These are phyloP conservation scores for Eucriotettix oculatus DNA, from an alignment of 2,888 invertebrate species.

Conservation along the genomic window DNA sequence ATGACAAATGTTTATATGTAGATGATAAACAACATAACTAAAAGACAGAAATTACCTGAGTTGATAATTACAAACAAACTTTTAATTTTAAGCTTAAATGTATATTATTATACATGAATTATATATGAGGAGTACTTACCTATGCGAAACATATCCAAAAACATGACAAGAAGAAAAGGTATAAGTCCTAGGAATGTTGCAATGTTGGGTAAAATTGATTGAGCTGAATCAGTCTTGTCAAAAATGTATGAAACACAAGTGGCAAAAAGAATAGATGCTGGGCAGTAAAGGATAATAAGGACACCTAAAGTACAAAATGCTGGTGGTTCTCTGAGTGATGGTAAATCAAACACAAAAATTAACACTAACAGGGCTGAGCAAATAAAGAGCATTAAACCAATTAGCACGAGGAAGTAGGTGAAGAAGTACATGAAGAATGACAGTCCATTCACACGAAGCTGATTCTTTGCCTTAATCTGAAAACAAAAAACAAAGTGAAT, in stretches of 20 bases:
- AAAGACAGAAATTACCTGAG: no score
- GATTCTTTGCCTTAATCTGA: slow-evolving; percentile 67
- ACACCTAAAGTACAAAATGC: slow-evolving; percentile 49
- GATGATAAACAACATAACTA: no score
- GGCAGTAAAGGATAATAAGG: slow-evolving; percentile 52
- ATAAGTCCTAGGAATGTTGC: slow-evolving; percentile 57
- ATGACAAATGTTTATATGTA: no score
- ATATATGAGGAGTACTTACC: neutral
- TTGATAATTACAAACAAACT: no score
- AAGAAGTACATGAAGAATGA: slow-evolving; percentile 58
- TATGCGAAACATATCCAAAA: slow-evolving; percentile 32
- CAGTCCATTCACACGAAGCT: slow-evolving; percentile 64
- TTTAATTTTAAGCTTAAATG: no score
- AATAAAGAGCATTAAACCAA: slow-evolving; percentile 49
- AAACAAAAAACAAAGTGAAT: slow-evolving; percentile 15
- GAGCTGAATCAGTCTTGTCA: slow-evolving; percentile 67
- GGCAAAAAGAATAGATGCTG: slow-evolving; percentile 57
- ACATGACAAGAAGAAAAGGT: slow-evolving; percentile 54
- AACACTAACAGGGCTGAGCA: slow-evolving; percentile 43
- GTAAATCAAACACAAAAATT: slow-evolving; percentile 51
- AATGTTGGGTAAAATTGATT: slow-evolving; percentile 60
- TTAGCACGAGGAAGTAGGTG: slow-evolving; percentile 56
- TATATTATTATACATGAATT: no score
- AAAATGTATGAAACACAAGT: slow-evolving; percentile 66
- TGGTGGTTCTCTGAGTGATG: slow-evolving; percentile 49